Base-by-base conservation (phyloP, 1,140 invertebrate genomes). In the Sesamia nonagrioides region DNA sequence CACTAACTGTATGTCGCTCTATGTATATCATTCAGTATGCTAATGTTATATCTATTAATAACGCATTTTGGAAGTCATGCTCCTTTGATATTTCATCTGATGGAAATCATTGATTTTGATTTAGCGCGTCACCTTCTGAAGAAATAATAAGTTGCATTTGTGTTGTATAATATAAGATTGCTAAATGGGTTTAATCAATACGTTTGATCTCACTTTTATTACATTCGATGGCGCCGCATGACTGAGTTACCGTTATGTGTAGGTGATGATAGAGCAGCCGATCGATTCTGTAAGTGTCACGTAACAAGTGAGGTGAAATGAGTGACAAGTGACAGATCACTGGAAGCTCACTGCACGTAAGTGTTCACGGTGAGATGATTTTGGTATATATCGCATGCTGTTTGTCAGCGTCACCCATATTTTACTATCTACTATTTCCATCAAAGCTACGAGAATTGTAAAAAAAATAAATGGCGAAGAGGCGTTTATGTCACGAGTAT, bases 341-440 rank as follows among this genome's bases (percentile, higher is more conserved):
- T n/a, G n/a, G n/a, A n/a, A n/a, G n/a, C n/a, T n/a, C n/a, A n/a
- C n/a, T n/a, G n/a, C n/a, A n/a, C n/a, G n/a, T n/a, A n/a, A n/a
- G n/a, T n/a, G n/a, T n/a, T n/a, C n/a, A n/a, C n/a, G n/a, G n/a
- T n/a, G n/a, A n/a, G n/a, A n/a, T n/a, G n/a, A n/a, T n/a, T n/a
- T n/a, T n/a, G n/a, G n/a, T n/a, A n/a, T n/a, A n/a, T n/a, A n/a
- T n/a, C n/a, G n/a, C n/a, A n/a, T n/a, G n/a, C n/a, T n/a, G n/a
- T n/a, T n/a, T n/a, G n/a, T n/a, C 61, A 66, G 61, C 61, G 61
- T 42, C 61, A 42, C 17, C n/a, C 17, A 42, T 66, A 13, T 15
- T 21, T 15, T 6, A 35, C 15, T 35, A 8, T 35, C 27, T 33
- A 13, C 11, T n/a, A 35, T 13, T 35, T 60, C 35, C 33, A 21